phyloP scores from a whole-genome alignment of 2,888 invertebrate species.

The Odontocerum albicorne region DNA sequence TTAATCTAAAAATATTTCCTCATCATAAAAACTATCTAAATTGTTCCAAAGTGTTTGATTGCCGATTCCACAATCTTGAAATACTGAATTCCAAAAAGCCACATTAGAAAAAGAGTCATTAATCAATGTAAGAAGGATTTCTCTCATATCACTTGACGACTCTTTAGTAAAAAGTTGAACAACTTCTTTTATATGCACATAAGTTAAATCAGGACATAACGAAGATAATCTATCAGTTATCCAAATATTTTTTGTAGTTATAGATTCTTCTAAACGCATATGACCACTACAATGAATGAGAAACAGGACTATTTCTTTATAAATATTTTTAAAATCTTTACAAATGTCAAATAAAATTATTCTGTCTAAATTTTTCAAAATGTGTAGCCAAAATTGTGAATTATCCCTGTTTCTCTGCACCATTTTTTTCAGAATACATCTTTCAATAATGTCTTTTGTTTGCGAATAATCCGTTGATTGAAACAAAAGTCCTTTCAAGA shows the following conservation, averaged over 20 bases:
- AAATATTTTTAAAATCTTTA: constrained; percentile 43
- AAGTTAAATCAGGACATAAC: constrained; percentile 51
- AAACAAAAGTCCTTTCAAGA: constrained; percentile 9
- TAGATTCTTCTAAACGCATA: constrained; percentile 44
- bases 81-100: constrained; percentile 47
- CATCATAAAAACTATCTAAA: constrained; percentile 27
- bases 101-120: constrained; percentile 47
- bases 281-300: constrained; percentile 50
- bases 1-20: constrained; percentile 25
- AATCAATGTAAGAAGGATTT: constrained; percentile 50
- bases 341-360: constrained; percentile 43
- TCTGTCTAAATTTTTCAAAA: constrained; percentile 43
- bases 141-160: constrained; percentile 44
- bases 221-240: constrained; percentile 40
- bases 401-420: constrained; percentile 30
- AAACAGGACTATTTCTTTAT: constrained; percentile 47
- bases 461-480: neutral
- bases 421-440: constrained; percentile 16
- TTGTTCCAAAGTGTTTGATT: constrained; percentile 31
- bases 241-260: constrained; percentile 42
- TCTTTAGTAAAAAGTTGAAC: constrained; percentile 49
- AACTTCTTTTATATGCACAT: constrained; percentile 51
- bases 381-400: constrained; percentile 44
- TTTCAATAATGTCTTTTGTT: constrained; percentile 19
- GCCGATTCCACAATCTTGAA: constrained; percentile 42